Evolutionary conservation across 2,797 vertebrate genomes (phyloP).

Genomic region (Rhinichthys osculus): DNA sequence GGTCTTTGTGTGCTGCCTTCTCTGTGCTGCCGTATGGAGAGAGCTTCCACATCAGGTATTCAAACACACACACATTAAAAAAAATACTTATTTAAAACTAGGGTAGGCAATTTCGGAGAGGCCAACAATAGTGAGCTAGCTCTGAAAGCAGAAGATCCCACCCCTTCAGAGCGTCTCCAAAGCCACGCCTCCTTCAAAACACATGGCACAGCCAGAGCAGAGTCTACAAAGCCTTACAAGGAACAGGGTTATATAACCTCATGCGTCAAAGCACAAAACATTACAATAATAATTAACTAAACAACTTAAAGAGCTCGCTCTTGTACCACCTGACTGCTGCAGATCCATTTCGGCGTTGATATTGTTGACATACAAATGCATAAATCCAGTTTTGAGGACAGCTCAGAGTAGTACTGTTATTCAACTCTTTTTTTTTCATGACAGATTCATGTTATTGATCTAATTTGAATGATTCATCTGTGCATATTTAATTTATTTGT

Average conservation of each 20-base stretch:
- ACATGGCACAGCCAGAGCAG: background rate
- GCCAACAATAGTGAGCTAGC: background rate
- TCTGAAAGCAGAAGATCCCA: background rate
- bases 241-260: background rate
- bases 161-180: background rate
- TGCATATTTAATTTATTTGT: no score
- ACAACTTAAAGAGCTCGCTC: background rate
- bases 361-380: no score
- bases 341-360: no score
- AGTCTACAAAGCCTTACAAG: background rate
- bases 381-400: no score
- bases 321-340: background rate
- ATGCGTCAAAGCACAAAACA: background rate
- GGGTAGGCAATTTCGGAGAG: background rate
- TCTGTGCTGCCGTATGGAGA: slow-evolving; percentile 97
- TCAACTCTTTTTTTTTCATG: background rate
- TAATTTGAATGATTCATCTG: no score
- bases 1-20: slow-evolving; percentile 94
- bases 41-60: slow-evolving; percentile 77
- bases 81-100: background rate
- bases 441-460: background rate
- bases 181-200: background rate
- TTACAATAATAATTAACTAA: background rate
- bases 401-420: no score
- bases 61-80: background rate